Conservation (phyloP, 2,797 vertebrate genomes). For the Sarcoramphus papa region DNA sequence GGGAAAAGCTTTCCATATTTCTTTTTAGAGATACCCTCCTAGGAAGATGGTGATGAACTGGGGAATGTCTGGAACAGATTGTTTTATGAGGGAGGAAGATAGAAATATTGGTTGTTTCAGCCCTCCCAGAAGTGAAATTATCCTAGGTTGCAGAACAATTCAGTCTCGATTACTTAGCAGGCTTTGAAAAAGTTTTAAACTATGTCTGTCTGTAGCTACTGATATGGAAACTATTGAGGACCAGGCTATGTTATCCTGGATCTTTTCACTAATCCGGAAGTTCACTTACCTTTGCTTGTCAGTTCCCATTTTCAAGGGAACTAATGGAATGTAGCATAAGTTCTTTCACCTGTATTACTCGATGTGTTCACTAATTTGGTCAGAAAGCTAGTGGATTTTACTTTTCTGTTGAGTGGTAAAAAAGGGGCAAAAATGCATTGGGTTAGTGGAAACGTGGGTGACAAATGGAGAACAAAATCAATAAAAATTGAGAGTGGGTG, state of each 20-base stretch:
- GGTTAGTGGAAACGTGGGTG: neutral
- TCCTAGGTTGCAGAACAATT: neutral
- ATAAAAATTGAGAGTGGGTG: neutral
- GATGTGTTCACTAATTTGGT: neutral
- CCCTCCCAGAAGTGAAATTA: neutral
- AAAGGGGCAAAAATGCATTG: neutral
- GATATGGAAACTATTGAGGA: neutral
- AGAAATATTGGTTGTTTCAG: neutral
- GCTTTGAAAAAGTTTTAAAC: neutral
- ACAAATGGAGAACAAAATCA: neutral
- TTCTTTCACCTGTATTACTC: neutral
- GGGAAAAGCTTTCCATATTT: neutral
- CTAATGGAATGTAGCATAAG: neutral
- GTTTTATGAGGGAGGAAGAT: neutral
- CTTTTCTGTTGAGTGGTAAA: neutral
- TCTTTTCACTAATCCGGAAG: neutral
- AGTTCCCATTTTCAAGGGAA: neutral
- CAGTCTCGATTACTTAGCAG: neutral
- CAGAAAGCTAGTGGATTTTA: neutral
- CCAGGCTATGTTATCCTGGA: neutral
- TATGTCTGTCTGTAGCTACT: neutral
- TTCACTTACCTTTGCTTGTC: neutral
- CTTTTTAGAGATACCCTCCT: neutral
- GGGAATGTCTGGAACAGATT: neutral
- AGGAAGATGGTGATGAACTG: conserved; percentile 11